phyloP scores from a whole-genome alignment of 2,113 vertebrate species.

The Sinocyclocheilus anshuiensis region DNA sequence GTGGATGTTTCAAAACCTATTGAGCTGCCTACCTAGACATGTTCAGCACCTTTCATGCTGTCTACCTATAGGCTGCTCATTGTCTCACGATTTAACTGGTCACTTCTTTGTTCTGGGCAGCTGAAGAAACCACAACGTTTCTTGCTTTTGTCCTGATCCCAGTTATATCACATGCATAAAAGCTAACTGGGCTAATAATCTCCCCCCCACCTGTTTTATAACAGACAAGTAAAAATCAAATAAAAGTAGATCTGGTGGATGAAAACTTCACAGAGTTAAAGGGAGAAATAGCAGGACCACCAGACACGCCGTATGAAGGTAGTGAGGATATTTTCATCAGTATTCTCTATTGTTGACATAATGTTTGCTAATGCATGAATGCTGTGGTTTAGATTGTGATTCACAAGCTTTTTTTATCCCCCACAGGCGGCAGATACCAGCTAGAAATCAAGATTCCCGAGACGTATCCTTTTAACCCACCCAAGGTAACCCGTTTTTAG shows the following conservation, averaged over 20 bases:
- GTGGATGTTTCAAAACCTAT: neutral
- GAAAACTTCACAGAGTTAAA: conserved; percentile 99
- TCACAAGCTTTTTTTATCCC: neutral
- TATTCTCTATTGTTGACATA: neutral
- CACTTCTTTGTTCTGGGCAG: conserved; percentile 3
- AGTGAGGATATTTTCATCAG: conserved; percentile 65
- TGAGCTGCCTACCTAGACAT: neutral
- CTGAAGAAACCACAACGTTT: neutral
- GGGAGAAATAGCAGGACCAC: conserved; percentile 98
- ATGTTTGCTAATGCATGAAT: neutral
- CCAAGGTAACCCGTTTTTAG: conserved; percentile 82
- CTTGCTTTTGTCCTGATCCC: neutral
- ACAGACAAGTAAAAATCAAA: conserved; percentile 99
- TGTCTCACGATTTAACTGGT: neutral
- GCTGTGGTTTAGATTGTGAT: neutral
- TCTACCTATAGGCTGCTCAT: neutral
- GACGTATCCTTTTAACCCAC: conserved; percentile 98
- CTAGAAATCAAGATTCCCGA: conserved; percentile 99
- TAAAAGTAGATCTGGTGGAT: conserved; percentile 99
- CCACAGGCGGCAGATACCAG: conserved; percentile 92
- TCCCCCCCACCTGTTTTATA: conserved; percentile 62
- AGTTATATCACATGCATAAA: no score
- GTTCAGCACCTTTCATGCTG: neutral
- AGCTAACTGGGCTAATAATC: neutral
- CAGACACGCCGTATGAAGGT: conserved; percentile 99